Evolutionary conservation across 2,113 vertebrate genomes (phyloP).

Genomic region (Acinonyx jubatus): DNA sequence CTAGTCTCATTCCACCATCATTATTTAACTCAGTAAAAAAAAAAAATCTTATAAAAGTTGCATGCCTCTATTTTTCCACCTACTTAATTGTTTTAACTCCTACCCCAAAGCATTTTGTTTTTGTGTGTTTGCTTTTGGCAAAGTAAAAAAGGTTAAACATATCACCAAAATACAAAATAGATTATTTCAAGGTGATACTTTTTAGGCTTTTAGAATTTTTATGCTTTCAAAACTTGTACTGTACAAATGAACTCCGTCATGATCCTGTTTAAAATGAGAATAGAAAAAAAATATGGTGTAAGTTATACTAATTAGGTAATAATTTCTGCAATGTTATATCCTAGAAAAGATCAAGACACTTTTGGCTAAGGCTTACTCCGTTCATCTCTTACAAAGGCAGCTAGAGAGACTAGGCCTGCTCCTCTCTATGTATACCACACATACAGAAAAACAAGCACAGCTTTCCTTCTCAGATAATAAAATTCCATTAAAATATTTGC

Average conservation of each 20-base stretch:
- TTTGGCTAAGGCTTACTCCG: background rate
- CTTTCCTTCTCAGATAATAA: constrained; percentile 56
- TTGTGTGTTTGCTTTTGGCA: constrained; percentile 73
- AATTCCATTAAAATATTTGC: constrained; percentile 66
- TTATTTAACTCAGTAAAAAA: background rate
- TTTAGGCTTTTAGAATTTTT: background rate
- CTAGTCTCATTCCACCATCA: background rate
- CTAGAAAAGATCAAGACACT: constrained; percentile 28
- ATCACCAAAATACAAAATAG: constrained; percentile 76
- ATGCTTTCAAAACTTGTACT: constrained; percentile 71
- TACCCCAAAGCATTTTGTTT: constrained; percentile 75
- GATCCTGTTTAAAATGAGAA: constrained; percentile 69
- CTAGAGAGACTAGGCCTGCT: background rate
- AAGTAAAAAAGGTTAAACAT: constrained; percentile 76
- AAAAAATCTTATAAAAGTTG: background rate
- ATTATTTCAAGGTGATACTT: constrained; percentile 61
- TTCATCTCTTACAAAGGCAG: background rate
- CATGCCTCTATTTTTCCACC: constrained; percentile 77
- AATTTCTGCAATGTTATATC: constrained; percentile 49
- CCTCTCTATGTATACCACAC: background rate
- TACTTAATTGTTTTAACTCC: constrained; percentile 80
- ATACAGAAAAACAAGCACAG: background rate
- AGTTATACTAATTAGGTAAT: constrained; percentile 52
- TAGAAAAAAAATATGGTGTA: constrained; percentile 49
- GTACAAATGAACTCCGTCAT: constrained; percentile 71